Base-by-base conservation (phyloP, 2,888 invertebrate genomes). In the Aquatica leii region DNA sequence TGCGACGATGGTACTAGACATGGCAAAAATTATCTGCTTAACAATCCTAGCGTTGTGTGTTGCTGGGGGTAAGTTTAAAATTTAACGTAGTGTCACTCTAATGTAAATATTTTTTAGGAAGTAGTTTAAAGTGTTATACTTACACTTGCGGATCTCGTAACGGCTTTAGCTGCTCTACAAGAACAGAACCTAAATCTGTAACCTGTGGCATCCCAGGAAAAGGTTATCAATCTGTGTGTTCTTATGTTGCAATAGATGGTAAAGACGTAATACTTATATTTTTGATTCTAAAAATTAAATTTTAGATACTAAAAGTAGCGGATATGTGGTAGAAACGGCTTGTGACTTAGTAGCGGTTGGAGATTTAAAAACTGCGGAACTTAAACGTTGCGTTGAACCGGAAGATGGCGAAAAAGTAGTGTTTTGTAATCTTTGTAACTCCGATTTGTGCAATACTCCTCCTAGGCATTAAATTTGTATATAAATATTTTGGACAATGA, bases 331-430 rank as follows among this genome's bases (percentile, higher is more conserved):
- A 1, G 46, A 46, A 8, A 18, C 46, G 17, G 46, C 46, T 1
- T 46, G 46, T 8, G 46, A 46, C 18, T 18, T 46, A n/a, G 46
- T 46, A 3, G 8, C 46, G 3, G 20, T 46, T 2, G 46, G 46
- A 11, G 3, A 6, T 18, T 46, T 46, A 46, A 1, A 20, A 2
- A 5, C 3, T 11, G 46, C 18, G 8, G 18, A 46, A 18, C 46
- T 46, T 20, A 46, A 46, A 46, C 46, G 46, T 9, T 46, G 46
- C n/a, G 46, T 46, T 20, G 46, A 46, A 18, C 9, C 17, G 11
- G 46, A 46, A 18, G 6, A 9, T 11, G n/a, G 18, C 17, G 46
- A 18, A 20, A 46, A 46, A 46, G 46, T 46, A 18, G 2, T 46
- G 46, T 18, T 11, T 15, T 46, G 46, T 11, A 46, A 46, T n/a